phyloP scores from a whole-genome alignment of 1,140 invertebrate genomes.

The Heliothis virescens region DNA sequence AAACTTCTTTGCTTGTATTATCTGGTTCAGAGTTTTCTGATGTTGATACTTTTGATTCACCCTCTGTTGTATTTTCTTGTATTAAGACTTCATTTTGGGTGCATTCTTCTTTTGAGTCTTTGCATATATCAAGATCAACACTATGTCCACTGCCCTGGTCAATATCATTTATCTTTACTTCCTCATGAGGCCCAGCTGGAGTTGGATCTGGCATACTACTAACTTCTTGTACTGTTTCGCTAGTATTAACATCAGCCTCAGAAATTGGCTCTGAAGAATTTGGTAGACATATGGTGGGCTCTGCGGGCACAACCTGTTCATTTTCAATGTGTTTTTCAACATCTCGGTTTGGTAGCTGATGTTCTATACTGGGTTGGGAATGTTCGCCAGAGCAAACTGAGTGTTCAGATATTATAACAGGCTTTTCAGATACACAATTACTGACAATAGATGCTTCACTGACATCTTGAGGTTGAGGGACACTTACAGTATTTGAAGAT shows the following conservation, averaged over 20 bases:
- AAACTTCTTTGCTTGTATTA: background rate
- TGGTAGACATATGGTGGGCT: background rate
- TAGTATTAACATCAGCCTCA: conserved; percentile 7
- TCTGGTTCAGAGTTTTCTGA: conserved; percentile 7
- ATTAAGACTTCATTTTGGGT: background rate
- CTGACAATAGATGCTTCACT: background rate
- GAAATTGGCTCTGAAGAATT: background rate
- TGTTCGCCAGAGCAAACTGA: conserved; percentile 11
- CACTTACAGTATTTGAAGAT: conserved; percentile 41
- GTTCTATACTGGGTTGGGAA: conserved; percentile 31
- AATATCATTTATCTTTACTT: conserved; percentile 21
- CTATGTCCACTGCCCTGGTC: conserved; percentile 5
- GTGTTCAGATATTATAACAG: conserved; percentile 8
- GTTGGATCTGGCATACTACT: conserved; percentile 25
- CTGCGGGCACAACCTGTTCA: conserved; percentile 13
- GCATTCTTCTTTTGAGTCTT: conserved; percentile 16
- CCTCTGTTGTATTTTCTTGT: background rate
- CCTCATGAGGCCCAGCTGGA: background rate
- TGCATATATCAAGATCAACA: conserved; percentile 1
- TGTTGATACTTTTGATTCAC: background rate
- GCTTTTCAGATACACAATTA: conserved; percentile 25
- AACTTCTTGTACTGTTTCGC: background rate
- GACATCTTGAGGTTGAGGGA: conserved; percentile 28
- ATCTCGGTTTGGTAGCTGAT: conserved; percentile 13
- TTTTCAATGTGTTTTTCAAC: conserved; percentile 7